A percentile compares a stretch with the other conserved stretches of the same genome.
Conservation (phyloP, 2,888 invertebrate genomes). For the Smittia aterrima region DNA sequence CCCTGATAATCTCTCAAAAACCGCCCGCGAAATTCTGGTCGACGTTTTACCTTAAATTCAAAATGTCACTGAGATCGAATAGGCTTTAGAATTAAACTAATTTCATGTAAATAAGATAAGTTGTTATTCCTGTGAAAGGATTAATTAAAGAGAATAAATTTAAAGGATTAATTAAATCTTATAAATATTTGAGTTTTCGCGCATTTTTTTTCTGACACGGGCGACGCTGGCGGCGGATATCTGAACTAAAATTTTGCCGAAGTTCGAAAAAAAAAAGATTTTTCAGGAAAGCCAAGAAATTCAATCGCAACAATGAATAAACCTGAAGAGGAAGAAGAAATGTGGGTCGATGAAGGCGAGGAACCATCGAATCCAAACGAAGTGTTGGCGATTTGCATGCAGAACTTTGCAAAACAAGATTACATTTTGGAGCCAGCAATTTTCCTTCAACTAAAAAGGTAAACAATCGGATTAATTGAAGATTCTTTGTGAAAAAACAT, state of each 20-base stretch:
- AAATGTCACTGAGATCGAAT: background rate
- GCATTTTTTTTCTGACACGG: too few relatives aligned
- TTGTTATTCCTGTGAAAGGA: too few relatives aligned
- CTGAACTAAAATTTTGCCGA: too few relatives aligned
- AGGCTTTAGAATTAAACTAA: too few relatives aligned
- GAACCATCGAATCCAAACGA: slow-evolving; percentile 78
- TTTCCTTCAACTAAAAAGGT: slow-evolving; percentile 86
- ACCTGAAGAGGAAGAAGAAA: slow-evolving; percentile 43
- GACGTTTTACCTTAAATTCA: slow-evolving; percentile 72
- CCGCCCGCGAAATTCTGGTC: slow-evolving; percentile 80
- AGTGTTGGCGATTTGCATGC: slow-evolving; percentile 84
- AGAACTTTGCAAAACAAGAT: slow-evolving; percentile 88
- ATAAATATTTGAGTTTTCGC: too few relatives aligned
- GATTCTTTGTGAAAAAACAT: too few relatives aligned
- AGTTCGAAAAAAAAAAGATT: too few relatives aligned
- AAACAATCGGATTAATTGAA: too few relatives aligned
- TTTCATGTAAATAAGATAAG: background rate
- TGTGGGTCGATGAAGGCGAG: slow-evolving; percentile 64
- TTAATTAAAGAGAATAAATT: too few relatives aligned
- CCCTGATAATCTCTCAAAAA: slow-evolving; percentile 75
- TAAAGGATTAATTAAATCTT: too few relatives aligned
- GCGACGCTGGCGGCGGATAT: too few relatives aligned
- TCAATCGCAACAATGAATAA: slow-evolving; percentile 41
- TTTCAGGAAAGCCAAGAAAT: background rate
- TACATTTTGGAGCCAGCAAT: slow-evolving; percentile 99